These are phyloP conservation scores for Acinonyx jubatus DNA, from an alignment of 2,113 vertebrate species.

Conservation along the genomic window DNA sequence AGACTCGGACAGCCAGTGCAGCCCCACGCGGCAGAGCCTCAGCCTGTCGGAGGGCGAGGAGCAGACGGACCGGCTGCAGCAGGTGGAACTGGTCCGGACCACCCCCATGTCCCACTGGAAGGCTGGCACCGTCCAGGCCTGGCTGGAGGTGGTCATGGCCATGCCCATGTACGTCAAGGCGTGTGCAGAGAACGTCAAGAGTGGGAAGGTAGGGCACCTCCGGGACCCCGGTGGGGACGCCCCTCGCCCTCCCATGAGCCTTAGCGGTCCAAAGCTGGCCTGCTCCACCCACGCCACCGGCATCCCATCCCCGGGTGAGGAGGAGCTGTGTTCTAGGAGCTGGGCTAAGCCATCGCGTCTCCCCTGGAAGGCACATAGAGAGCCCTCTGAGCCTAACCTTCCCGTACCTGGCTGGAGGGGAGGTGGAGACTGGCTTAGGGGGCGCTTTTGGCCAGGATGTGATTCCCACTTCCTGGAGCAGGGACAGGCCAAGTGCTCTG, in stretches of 20 bases:
- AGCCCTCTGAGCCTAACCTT: neutral
- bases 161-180: constrained; percentile 93
- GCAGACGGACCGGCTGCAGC: constrained; percentile 90
- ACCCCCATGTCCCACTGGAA: constrained; percentile 93
- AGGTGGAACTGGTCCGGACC: constrained; percentile 90
- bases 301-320: neutral
- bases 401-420: neutral
- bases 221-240: rapidly evolving
- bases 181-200: constrained; percentile 92
- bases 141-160: constrained; percentile 94
- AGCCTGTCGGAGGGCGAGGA: constrained; percentile 90
- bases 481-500: rapidly evolving
- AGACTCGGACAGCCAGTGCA: constrained; percentile 90
- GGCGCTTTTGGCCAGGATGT: rapidly evolving
- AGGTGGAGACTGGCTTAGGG: neutral
- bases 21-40: constrained; percentile 87
- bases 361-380: neutral
- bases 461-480: neutral
- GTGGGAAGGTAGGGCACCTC: constrained; percentile 87
- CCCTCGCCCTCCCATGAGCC: rapidly evolving
- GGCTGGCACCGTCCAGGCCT: constrained; percentile 91
- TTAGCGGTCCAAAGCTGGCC: too few species aligned
- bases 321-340: neutral
- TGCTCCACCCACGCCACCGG: neutral
- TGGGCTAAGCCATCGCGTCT: neutral